A percentile compares a stretch with the other conserved stretches of the same genome.
Evolutionary conservation across 2,888 invertebrate species (phyloP).

Genomic region (Poecilobothrus nobilitatus): DNA sequence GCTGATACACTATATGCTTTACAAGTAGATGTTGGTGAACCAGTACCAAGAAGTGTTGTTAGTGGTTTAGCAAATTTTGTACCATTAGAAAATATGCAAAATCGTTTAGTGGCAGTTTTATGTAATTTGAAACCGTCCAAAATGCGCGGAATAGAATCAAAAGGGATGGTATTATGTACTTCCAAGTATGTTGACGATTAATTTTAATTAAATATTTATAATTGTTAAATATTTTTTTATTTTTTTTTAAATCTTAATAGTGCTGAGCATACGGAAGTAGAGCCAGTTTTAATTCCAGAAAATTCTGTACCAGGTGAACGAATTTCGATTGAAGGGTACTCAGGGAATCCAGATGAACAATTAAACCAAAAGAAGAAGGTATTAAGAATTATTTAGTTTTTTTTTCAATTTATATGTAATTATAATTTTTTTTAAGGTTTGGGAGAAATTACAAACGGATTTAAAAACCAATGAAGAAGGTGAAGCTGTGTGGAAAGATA

Average conservation of each 20-base stretch:
- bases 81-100: slow-evolving; percentile 79
- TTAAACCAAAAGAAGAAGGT: slow-evolving; percentile 89
- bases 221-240: background rate
- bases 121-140: slow-evolving; percentile 96
- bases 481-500: slow-evolving; percentile 79
- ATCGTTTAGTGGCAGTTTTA: slow-evolving; percentile 82
- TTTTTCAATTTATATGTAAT: background rate
- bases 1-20: slow-evolving; percentile 89
- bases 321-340: slow-evolving; percentile 74
- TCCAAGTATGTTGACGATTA: slow-evolving; percentile 51
- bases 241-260: slow-evolving; percentile 33
- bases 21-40: slow-evolving; percentile 82
- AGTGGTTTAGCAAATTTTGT: slow-evolving; percentile 91
- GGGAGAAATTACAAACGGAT: slow-evolving; percentile 83
- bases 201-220: no score
- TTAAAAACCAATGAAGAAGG: slow-evolving; percentile 62
- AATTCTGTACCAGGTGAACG: slow-evolving; percentile 73
- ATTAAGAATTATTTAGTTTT: background rate
- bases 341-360: slow-evolving; percentile 72
- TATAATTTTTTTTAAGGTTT: slow-evolving; percentile 41
- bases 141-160: slow-evolving; percentile 85
- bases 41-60: slow-evolving; percentile 58
- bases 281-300: slow-evolving; percentile 72
- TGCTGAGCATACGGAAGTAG: slow-evolving; percentile 72
- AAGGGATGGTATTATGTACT: slow-evolving; percentile 91